Base-by-base conservation (phyloP, 1,140 invertebrate species). In the Glomeris maerens region DNA sequence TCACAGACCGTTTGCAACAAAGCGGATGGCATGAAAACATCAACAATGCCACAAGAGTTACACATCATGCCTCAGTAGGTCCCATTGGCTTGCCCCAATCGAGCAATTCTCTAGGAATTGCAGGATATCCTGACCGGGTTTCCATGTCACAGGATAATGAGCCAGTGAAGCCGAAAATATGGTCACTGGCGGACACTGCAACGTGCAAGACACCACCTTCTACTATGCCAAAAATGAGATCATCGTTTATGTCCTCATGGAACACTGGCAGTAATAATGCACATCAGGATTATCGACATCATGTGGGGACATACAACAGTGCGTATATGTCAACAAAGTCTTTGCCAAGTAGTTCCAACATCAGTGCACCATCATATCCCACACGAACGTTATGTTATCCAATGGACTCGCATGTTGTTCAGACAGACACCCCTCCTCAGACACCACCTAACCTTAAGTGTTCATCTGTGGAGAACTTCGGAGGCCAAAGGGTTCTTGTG, bases 181-280 rank as follows among this genome's bases (percentile, higher is more conserved):
- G 91, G 92, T 94, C 90, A 3, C 65, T 96, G 56, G 91, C 91
- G 25, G 90, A 95, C 66, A 94, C 90, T 27, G 91, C 91, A 17
- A 91, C 90, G n/a, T 93, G 88, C 66, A 93, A 93, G 66, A 91
- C 85, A 5, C 86, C 85, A 1, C 84, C 87, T 23, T 83, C 83
- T 1, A 71, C 76, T 13, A 25, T 20, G 39, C 21, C 22, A 23
- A 14, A 14, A 36, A 14, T 17, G 31, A 17, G 31, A 1, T 44
- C 17, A 27, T 36, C 13, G 31, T 14, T 36, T 49, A 49, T 21
- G 7, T 14, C 10, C 27, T 38, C 22, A 45, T 48, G 29, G 28
- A 31, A 23, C 29, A 49, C 14, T 27, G 39, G n/a, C 23, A 36
- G 1, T 54, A 48, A 45, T 28, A 29, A 2, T 41, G 44, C 5